Evolutionary conservation across 2,888 invertebrate genomes (phyloP).

Genomic region (Palloptera scutellata): DNA sequence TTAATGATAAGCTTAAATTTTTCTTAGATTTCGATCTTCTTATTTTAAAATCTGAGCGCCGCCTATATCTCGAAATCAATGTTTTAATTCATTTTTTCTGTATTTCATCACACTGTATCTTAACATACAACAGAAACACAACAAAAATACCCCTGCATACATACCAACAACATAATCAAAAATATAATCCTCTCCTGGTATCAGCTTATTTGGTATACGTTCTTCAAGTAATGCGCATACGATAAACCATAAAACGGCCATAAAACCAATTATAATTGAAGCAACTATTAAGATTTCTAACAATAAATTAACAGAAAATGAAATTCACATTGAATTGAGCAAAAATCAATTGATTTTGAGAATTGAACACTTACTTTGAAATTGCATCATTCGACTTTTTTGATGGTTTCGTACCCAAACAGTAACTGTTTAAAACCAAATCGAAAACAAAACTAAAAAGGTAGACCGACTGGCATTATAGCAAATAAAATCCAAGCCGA

Average conservation of each 20-base stretch:
- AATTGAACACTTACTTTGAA: slow-evolving; percentile 46
- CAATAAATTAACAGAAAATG: not conserved
- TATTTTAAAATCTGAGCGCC: no score
- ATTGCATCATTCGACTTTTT: slow-evolving; percentile 35
- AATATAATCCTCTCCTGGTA: slow-evolving; percentile 41
- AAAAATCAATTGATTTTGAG: not conserved
- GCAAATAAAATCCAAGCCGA: no score
- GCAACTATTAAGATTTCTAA: slow-evolving; percentile 47
- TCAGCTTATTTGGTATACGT: slow-evolving; percentile 49
- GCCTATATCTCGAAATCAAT: no score
- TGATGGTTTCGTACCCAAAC: not conserved
- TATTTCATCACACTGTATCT: not conserved
- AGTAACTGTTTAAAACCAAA: slow-evolving; percentile 10
- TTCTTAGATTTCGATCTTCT: no score
- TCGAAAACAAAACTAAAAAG: slow-evolving; percentile 17
- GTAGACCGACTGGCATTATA: no score
- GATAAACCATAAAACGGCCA: slow-evolving; percentile 49
- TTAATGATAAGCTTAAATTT: no score
- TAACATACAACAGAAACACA: not conserved
- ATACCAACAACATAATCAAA: slow-evolving; percentile 61
- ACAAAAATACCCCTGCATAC: not conserved
- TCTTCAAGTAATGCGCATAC: slow-evolving; percentile 49
- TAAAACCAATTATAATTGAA: slow-evolving; percentile 45
- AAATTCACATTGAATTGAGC: not conserved
- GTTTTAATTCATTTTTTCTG: not conserved